Evolutionary conservation across 64 coral and sea anemone species (phyloP).

Genomic region (Dendrophyllia cribrosa): DNA sequence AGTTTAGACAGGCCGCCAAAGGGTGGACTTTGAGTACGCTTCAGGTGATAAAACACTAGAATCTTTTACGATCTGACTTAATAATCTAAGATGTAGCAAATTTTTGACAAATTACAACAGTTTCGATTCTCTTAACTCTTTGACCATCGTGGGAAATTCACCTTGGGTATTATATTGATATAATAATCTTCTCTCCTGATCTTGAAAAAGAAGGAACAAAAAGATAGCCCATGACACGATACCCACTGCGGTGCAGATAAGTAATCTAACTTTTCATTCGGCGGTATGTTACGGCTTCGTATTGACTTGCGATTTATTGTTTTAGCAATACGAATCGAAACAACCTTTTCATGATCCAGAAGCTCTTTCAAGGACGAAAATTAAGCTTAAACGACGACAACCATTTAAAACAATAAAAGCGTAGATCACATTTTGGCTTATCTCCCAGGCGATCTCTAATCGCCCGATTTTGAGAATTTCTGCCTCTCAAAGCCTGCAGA

Average conservation of each 20-base stretch:
- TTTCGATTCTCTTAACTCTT: neutral
- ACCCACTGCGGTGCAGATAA: neutral
- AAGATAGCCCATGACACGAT: constrained; percentile 7
- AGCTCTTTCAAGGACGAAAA: neutral
- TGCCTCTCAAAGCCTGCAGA: neutral
- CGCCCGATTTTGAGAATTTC: neutral
- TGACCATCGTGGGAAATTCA: constrained; percentile 52
- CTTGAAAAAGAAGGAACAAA: neutral
- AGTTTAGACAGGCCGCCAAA: neutral
- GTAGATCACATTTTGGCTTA: neutral
- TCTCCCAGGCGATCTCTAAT: neutral
- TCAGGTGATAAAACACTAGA: neutral
- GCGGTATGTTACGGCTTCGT: neutral
- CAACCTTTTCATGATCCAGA: neutral
- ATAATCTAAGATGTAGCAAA: neutral
- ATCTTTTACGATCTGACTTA: neutral
- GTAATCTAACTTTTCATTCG: neutral
- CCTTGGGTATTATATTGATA: neutral
- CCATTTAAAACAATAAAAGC: constrained; percentile 12
- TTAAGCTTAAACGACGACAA: constrained; percentile 29
- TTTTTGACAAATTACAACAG: constrained; percentile 21
- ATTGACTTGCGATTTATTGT: neutral
- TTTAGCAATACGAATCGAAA: neutral
- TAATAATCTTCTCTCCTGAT: neutral
- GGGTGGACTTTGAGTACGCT: neutral